A percentile compares a stretch with the other conserved stretches of the same genome.
phyloP scores from a whole-genome alignment of 2,797 vertebrate species.

The Chrysocyon brachyurus region DNA sequence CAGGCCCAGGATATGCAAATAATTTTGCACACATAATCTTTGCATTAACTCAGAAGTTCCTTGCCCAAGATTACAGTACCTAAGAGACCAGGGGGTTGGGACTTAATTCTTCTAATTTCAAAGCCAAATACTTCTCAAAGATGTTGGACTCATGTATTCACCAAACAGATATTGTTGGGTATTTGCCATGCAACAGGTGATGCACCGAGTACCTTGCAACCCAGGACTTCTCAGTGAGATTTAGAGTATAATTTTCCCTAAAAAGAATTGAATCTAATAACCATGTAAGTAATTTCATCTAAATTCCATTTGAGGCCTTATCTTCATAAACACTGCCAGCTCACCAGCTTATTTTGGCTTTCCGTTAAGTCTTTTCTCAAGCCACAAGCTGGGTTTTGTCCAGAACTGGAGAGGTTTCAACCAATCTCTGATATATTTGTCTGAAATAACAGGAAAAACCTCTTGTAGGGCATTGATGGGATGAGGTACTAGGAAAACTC shows the following conservation, averaged over 20 bases:
- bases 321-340: conserved; percentile 54
- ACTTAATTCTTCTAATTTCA: conserved; percentile 19
- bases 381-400: conserved; percentile 62
- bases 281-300: conserved; percentile 59
- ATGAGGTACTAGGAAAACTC: background rate
- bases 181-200: background rate
- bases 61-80: background rate
- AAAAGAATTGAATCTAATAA: conserved; percentile 51
- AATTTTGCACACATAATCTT: background rate
- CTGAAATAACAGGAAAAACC: conserved; percentile 68
- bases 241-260: conserved; percentile 26
- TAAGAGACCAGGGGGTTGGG: background rate
- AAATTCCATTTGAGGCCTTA: conserved; percentile 41
- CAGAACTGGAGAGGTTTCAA: conserved; percentile 55
- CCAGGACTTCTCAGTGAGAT: background rate
- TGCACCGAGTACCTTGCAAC: background rate
- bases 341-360: conserved; percentile 73
- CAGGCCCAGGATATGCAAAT: background rate
- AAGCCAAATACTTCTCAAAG: conserved; percentile 18
- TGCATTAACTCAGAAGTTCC: conserved; percentile 18
- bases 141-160: conserved; percentile 23
- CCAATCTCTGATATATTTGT: conserved; percentile 58
- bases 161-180: background rate
- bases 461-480: background rate
- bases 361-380: conserved; percentile 73